Evolutionary conservation across 2,888 invertebrate genomes (phyloP).

Genomic region (Xestobium rufovillosum): DNA sequence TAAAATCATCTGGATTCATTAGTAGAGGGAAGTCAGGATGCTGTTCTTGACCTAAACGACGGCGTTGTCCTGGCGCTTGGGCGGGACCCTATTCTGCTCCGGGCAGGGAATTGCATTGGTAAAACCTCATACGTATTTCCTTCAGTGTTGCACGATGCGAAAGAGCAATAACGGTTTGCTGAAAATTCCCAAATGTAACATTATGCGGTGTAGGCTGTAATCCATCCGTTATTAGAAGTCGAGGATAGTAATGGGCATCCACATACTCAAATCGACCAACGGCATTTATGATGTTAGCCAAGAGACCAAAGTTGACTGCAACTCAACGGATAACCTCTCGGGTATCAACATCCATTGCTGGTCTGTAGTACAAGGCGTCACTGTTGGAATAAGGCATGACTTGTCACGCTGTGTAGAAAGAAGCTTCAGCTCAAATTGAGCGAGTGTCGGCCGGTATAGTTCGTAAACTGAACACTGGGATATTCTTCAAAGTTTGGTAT

Average conservation of each 20-base stretch:
- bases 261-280: conserved; percentile 5
- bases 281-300: conserved; percentile 9
- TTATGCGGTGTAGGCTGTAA: not conserved
- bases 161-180: not conserved
- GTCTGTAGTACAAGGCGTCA: conserved; percentile 6
- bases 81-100: conserved; percentile 1
- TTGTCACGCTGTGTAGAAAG: conserved; percentile 6
- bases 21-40: conserved; percentile 2
- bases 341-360: not conserved
- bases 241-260: not conserved
- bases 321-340: conserved; percentile 8
- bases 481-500: conserved; percentile 1
- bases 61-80: not conserved
- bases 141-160: not conserved
- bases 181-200: not conserved
- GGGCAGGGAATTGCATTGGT: conserved; percentile 2
- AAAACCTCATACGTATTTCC: not conserved
- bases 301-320: conserved; percentile 8
- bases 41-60: not conserved
- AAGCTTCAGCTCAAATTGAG: conserved; percentile 8
- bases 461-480: conserved; percentile 9
- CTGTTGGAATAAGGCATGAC: conserved; percentile 8
- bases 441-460: conserved; percentile 9
- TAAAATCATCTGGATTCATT: conserved; percentile 1
- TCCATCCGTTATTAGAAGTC: not conserved